These are phyloP conservation scores for Anoura caudifer DNA, from an alignment of 2,113 vertebrate species.

Conservation along the genomic window DNA sequence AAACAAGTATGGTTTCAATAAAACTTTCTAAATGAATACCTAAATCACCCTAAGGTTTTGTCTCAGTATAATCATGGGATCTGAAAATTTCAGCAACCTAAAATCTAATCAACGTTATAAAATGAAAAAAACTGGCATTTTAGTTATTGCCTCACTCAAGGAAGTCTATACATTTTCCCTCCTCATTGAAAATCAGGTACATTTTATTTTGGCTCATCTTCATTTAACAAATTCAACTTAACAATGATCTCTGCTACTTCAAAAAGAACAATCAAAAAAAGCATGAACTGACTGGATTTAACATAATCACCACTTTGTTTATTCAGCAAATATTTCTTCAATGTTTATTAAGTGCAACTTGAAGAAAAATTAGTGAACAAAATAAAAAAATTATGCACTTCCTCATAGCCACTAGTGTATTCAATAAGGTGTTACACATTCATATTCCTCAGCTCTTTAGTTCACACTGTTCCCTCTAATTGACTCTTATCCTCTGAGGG, in stretches of 20 bases:
- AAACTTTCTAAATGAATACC: constrained; percentile 8
- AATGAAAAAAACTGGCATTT: neutral
- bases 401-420: neutral
- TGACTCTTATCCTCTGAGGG: neutral
- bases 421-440: neutral
- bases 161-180: neutral
- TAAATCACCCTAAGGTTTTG: constrained; percentile 5
- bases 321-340: neutral
- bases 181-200: neutral
- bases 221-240: neutral
- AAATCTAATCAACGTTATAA: neutral
- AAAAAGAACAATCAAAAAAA: neutral
- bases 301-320: neutral
- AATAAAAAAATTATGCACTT: neutral
- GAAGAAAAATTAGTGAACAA: constrained; percentile 30
- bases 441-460: neutral
- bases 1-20: neutral
- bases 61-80: neutral
- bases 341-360: neutral
- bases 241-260: neutral
- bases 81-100: constrained; percentile 1
- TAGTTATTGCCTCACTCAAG: neutral
- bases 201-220: constrained; percentile 9
- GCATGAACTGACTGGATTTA: neutral
- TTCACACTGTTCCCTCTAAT: neutral